These are phyloP conservation scores for Percina caprodes DNA, from an alignment of 2,113 vertebrate species.

Conservation along the genomic window DNA sequence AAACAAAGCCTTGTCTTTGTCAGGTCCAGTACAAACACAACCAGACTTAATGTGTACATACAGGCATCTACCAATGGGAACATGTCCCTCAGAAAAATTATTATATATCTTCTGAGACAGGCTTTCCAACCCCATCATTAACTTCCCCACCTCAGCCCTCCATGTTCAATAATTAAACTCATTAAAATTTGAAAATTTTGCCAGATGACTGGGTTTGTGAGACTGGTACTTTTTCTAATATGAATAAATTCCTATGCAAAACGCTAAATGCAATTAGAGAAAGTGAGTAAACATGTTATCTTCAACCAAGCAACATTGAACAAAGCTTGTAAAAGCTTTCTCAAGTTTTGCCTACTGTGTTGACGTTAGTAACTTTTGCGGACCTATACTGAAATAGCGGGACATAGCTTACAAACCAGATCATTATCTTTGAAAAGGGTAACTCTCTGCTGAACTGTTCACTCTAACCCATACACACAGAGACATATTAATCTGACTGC, in stretches of 20 bases:
- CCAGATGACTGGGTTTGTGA: slow-evolving; percentile 51
- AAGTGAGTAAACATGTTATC: neutral
- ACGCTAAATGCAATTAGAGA: slow-evolving; percentile 1
- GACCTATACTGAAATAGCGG: slow-evolving; percentile 61
- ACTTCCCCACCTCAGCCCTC: slow-evolving; percentile 13
- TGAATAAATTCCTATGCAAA: neutral
- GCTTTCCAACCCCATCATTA: slow-evolving; percentile 63
- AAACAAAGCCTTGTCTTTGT: slow-evolving; percentile 69
- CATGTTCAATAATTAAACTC: slow-evolving; percentile 45
- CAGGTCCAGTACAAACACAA: slow-evolving; percentile 65
- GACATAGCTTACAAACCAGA: slow-evolving; percentile 60
- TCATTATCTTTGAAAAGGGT: slow-evolving; percentile 75
- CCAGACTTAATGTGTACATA: slow-evolving; percentile 61
- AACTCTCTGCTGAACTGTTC: slow-evolving; percentile 79
- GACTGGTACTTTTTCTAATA: slow-evolving; percentile 19
- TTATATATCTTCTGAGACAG: slow-evolving; percentile 18
- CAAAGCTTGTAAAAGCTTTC: too few species aligned
- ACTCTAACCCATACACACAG: slow-evolving; percentile 55
- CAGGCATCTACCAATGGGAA: slow-evolving; percentile 74
- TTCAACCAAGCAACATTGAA: neutral
- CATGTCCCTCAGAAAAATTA: slow-evolving; percentile 67
- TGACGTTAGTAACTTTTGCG: slow-evolving; percentile 18
- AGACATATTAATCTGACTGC: slow-evolving; percentile 35
- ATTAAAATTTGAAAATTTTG: slow-evolving; percentile 34
- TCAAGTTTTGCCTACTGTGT: neutral